Conservation (phyloP, 2,797 vertebrate genomes). For the Brachyalestes nurse region DNA sequence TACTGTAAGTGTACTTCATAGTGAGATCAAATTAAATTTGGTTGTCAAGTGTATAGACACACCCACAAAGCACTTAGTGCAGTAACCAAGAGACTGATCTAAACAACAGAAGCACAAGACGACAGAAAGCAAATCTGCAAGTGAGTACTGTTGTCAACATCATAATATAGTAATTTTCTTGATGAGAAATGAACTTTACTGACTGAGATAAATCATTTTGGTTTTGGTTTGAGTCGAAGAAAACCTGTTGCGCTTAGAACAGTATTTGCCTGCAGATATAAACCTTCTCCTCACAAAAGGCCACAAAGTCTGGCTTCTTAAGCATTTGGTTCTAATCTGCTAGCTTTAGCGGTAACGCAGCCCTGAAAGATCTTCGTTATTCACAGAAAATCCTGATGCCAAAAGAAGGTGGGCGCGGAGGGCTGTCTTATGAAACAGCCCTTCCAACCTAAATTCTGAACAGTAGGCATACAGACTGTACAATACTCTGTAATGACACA, state of each 20-base stretch:
- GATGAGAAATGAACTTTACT: background rate
- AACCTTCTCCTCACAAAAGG: background rate
- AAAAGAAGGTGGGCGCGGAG: slow-evolving; percentile 16
- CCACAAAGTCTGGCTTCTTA: background rate
- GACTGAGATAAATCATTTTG: background rate
- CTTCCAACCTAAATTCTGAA: slow-evolving; percentile 33
- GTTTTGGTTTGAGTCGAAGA: background rate
- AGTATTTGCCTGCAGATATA: background rate
- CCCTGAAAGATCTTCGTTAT: background rate
- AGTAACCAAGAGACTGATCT: slow-evolving; percentile 73
- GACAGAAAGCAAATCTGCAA: slow-evolving; percentile 17
- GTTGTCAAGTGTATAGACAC: slow-evolving; percentile 63
- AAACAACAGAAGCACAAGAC: slow-evolving; percentile 63
- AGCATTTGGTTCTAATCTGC: background rate
- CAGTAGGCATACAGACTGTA: slow-evolving; percentile 57
- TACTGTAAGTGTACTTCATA: background rate
- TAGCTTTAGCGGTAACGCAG: background rate
- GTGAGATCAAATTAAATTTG: slow-evolving; percentile 3
- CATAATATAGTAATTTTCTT: background rate
- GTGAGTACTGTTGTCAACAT: slow-evolving; percentile 28
- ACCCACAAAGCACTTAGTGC: slow-evolving; percentile 53
- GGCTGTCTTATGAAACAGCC: slow-evolving; percentile 62
- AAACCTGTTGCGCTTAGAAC: background rate
- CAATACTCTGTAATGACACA: too few species aligned
- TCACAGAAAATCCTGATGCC: slow-evolving; percentile 27